Base-by-base conservation (phyloP, 2,113 vertebrate species). In the Neoarius graeffei region DNA sequence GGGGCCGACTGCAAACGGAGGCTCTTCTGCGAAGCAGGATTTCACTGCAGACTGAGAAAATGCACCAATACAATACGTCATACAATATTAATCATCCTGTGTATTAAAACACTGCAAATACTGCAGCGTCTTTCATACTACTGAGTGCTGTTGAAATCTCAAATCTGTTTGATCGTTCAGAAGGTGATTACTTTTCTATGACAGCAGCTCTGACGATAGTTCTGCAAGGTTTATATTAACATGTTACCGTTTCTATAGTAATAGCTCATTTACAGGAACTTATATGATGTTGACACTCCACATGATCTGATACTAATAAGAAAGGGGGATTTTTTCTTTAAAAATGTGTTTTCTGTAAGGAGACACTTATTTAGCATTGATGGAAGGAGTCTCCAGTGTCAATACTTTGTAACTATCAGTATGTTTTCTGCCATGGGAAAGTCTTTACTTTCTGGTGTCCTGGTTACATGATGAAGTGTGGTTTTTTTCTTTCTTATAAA, bases 1-100 rank as follows among this genome's bases (percentile, higher is more conserved):
- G 0, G 98, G 98, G 25, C 92, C 92, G 88, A 99, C 90, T 30
- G 94, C 95, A 93, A 99, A 99, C 0, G 98, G 97, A 17, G 94
- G 93, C 3, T 97, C 92, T 69, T 97, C 96, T 56, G 95, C 94
- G 74, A 96, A 97, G 85, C 93, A 94, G 2, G 27, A 19, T 62
- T 85, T 93, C 25, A 93, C 90, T 50, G 95, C 89, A 73, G 93
- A 90, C 98, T 99, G 83, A 0, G 54, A 57, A 52, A 88, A 50
- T 9, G 23, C 48, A 87, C 14, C 30, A n/a, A 52, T 3, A 54
- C 13, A 48, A 30, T 54, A 79, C 5, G 0, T 13, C 35, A 71
- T 15, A 3, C n/a, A 52, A 52, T 25, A 54, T 0, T 7, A 60
- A 20, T 35, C 54, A 60, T 20, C 27, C 17, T 0, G 15, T 23